These are phyloP conservation scores for Oncorhynchus gorbuscha DNA, from an alignment of 2,113 vertebrate species.

Conservation along the genomic window DNA sequence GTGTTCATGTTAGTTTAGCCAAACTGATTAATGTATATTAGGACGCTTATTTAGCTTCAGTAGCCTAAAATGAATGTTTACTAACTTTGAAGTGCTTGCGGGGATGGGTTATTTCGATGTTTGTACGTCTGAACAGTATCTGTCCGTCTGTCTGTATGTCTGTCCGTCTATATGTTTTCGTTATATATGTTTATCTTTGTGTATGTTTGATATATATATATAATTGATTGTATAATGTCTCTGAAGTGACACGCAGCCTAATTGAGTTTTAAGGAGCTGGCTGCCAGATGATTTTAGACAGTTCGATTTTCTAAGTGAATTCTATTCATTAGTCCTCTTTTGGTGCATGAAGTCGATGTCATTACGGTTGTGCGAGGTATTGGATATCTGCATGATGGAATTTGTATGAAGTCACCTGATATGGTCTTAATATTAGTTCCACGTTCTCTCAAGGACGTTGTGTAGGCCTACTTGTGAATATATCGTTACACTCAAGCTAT, in stretches of 20 bases:
- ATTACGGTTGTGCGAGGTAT: too few species aligned
- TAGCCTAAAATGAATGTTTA: not conserved
- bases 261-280: not conserved
- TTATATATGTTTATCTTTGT: too few species aligned
- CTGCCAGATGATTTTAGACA: not conserved
- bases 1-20: not conserved
- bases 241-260: not conserved
- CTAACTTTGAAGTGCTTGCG: not conserved
- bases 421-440: not conserved
- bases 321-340: not conserved
- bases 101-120: not conserved
- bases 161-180: too few species aligned
- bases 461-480: too few species aligned
- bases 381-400: too few species aligned
- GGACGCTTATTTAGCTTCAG: not conserved
- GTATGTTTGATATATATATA: too few species aligned
- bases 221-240: not conserved
- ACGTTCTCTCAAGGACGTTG: not conserved
- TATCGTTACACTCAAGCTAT: too few species aligned
- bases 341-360: too few species aligned
- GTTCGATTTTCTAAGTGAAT: not conserved
- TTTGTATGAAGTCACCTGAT: not conserved
- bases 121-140: not conserved
- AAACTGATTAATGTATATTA: not conserved
- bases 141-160: too few species aligned